Conservation (phyloP, 1,140 invertebrate species). For the Centruroides sculpturatus region DNA sequence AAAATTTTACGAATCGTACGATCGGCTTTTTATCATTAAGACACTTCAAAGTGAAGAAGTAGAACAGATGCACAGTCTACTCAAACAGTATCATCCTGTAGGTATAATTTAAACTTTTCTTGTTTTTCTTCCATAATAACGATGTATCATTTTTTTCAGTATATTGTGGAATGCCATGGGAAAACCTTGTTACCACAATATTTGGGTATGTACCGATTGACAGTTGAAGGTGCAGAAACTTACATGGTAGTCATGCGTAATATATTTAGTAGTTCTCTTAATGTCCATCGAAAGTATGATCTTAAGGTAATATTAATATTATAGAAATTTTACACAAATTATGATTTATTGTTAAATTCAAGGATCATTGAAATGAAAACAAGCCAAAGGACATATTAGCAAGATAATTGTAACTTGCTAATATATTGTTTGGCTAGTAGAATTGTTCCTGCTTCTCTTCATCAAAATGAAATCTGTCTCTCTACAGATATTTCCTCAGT, state of each 20-base stretch:
- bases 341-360: background rate
- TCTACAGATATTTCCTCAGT: no score
- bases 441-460: no score
- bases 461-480: no score
- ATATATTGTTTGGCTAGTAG: no score
- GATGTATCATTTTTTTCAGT: slow-evolving; percentile 43
- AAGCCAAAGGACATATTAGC: background rate
- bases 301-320: slow-evolving; percentile 38
- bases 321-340: no score
- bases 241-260: slow-evolving; percentile 96
- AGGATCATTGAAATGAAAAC: background rate
- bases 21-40: slow-evolving; percentile 92
- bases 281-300: slow-evolving; percentile 72
- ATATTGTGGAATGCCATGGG: slow-evolving; percentile 91
- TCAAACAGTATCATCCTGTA: slow-evolving; percentile 97
- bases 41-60: slow-evolving; percentile 95
- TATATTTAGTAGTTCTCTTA: slow-evolving; percentile 89
- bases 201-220: slow-evolving; percentile 92
- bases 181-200: slow-evolving; percentile 96
- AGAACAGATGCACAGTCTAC: slow-evolving; percentile 93
- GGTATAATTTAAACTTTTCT: slow-evolving; percentile 25
- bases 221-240: slow-evolving; percentile 90
- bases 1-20: slow-evolving; percentile 90
- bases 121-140: background rate
- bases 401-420: background rate